Evolutionary conservation across 2,888 invertebrate genomes (phyloP), one percentile per base, ranked within the genome.

Genomic region (Agrotis clavis): DNA sequence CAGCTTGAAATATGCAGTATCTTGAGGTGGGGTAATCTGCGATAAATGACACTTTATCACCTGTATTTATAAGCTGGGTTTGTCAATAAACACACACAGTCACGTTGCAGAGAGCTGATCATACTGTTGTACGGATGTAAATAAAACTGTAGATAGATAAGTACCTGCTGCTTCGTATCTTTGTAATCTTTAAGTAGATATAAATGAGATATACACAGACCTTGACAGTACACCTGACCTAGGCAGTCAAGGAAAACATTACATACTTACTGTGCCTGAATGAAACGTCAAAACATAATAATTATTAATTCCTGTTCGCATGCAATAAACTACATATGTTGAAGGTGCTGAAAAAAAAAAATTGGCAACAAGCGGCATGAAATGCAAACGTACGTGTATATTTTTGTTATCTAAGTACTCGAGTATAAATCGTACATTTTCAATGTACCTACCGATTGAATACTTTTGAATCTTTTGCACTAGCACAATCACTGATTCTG

Each of bases 51-150:
- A 61, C 45, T 45, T 53, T 61, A 63, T 65, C 60, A 30, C 13
- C 4, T 57, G 45, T 48, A 21, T 13, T 53, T 35, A 48, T 21
- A 41, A 41, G 41, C 45, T 25, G 21, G 35, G 18, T 73, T 5
- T 60, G 41, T 45, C 18, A 30, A n/a, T 57, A 61, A 41, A 19
- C 60, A 81, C 75, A 81, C 35, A 75, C n/a, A 19, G 47, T 47
- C 81, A 76, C 60, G 67, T 13, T 13, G 7, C 60, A 4, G 16
- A 21, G 13, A 56, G 47, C 66, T 81, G 66, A 67, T 67, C 35
- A 16, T 45, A 35, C 35, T 45, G 62, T 74, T 79, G 62, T 74
- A 74, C 35, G 50, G 62, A 80, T 79, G 62, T 74, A 74, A 47
- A 73, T 74, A 79, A 73, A 50, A 25, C 19, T 41, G 18, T 18